Conservation (phyloP, 2,797 vertebrate species). For the Vespertilio murinus region DNA sequence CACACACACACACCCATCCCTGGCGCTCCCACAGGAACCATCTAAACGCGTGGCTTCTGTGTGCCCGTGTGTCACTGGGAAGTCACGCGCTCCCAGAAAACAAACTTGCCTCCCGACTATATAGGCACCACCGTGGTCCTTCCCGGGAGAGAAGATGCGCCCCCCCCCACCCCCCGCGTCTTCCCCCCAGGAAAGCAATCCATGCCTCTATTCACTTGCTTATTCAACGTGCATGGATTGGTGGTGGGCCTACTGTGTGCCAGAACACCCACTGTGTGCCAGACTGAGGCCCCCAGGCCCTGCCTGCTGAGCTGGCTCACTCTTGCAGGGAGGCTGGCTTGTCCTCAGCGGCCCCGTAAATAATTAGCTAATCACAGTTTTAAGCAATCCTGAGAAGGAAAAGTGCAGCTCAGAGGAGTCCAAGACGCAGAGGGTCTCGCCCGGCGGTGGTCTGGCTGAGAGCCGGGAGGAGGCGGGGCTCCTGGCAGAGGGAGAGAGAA, state of each 20-base stretch:
- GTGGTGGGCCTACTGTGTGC: constrained; percentile 11
- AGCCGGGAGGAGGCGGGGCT: background rate
- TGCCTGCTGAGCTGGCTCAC: background rate
- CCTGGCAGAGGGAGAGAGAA: background rate
- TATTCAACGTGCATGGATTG: background rate
- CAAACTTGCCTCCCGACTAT: background rate
- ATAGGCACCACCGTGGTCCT: background rate
- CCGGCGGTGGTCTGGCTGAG: background rate
- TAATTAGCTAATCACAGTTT: constrained; percentile 30
- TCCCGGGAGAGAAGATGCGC: background rate
- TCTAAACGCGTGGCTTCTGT: background rate
- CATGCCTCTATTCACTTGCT: background rate
- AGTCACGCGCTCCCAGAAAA: background rate
- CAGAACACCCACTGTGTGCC: background rate
- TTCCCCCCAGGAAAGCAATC: background rate
- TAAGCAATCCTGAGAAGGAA: constrained; percentile 10
- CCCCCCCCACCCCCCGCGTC: background rate
- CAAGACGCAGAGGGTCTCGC: background rate
- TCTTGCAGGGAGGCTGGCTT: background rate
- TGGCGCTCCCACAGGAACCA: background rate
- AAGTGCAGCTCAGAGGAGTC: background rate
- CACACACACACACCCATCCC: background rate
- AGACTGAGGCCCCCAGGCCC: background rate
- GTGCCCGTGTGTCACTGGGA: background rate
- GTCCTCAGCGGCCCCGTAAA: background rate